Percentiles rank a stretch among this genome's conserved stretches.
phyloP scores from a whole-genome alignment of 1,140 invertebrate genomes.

The Heliconius melpomene region DNA sequence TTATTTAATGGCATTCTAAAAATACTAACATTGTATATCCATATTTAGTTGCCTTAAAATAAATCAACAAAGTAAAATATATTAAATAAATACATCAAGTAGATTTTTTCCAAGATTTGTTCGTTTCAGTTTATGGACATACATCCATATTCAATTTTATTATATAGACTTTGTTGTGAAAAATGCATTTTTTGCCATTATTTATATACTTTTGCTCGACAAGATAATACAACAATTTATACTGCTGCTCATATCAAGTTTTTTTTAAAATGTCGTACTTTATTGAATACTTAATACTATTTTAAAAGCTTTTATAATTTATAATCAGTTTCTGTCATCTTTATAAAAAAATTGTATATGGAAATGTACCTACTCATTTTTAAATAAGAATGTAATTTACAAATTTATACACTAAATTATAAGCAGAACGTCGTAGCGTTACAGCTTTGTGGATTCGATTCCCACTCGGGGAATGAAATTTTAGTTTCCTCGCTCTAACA shows the following conservation, averaged over 20 bases:
- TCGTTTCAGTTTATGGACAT: background rate
- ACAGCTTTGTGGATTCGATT: too few relatives aligned
- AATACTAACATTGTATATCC: background rate
- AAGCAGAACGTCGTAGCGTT: too few relatives aligned
- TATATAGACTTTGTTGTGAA: background rate
- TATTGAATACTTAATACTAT: background rate
- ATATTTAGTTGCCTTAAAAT: background rate
- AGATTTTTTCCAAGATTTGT: background rate
- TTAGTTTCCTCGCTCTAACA: too few relatives aligned
- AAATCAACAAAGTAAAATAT: background rate
- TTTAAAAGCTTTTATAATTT: too few relatives aligned
- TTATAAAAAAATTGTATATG: background rate
- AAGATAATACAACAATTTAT: background rate
- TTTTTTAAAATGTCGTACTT: background rate
- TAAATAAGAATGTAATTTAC: background rate
- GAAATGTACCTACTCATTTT: background rate
- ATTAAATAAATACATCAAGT: background rate
- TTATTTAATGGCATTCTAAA: background rate
- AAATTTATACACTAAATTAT: too few relatives aligned
- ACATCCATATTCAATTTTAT: conserved; percentile 10
- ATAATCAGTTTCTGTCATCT: background rate
- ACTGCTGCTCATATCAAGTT: background rate
- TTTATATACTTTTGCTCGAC: background rate
- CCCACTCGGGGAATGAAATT: too few relatives aligned
- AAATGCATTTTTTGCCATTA: background rate